Percentiles rank a stretch among this genome's conserved stretches.
Conservation (phyloP, 2,113 vertebrate genomes). For the Heterocephalus glaber region DNA sequence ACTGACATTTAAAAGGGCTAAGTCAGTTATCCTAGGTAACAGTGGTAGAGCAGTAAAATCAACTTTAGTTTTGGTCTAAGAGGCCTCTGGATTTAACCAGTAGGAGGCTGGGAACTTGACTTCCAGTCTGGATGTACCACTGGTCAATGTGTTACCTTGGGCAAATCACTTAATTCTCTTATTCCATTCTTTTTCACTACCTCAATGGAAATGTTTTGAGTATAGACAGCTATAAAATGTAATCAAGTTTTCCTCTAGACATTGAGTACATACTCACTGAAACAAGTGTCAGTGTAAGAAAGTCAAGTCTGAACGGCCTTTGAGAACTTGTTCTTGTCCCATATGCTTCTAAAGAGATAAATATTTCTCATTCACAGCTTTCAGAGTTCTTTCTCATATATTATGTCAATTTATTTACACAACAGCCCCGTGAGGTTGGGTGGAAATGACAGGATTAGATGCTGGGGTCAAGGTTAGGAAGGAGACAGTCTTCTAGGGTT, state of each 20-base stretch:
- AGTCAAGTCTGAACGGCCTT: conserved; percentile 36
- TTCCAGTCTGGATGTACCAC: background rate
- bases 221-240: background rate
- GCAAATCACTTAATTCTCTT: background rate
- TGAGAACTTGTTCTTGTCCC: background rate
- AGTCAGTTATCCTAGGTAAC: background rate
- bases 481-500: background rate
- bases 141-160: background rate
- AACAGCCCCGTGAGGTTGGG: background rate
- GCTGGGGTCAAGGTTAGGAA: background rate
- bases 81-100: background rate
- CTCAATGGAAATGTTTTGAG: background rate
- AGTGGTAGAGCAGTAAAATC: background rate
- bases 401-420: background rate
- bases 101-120: background rate
- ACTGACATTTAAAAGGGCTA: background rate
- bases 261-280: conserved; percentile 47
- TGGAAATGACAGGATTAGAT: background rate
- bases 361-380: background rate
- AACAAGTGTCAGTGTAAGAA: conserved; percentile 66
- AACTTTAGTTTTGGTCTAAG: background rate
- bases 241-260: conserved; percentile 70
- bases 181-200: background rate
- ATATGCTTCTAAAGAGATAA: background rate
- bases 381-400: background rate